Percentiles rank a stretch among this genome's conserved stretches.
phyloP scores from a whole-genome alignment of 1,140 invertebrate species.

The Rhopalosiphum padi region DNA sequence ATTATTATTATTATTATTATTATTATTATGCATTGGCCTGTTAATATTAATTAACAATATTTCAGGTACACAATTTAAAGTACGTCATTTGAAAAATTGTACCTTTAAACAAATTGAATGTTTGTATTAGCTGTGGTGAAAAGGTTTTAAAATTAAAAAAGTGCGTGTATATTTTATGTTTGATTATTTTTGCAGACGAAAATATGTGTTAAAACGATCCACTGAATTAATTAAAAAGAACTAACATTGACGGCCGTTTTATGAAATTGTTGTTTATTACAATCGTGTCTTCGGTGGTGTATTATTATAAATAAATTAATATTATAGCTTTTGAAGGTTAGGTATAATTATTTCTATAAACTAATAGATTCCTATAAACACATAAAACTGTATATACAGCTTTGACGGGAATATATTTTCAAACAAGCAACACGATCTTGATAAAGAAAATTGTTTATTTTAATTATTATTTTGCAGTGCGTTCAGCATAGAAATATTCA shows the following conservation, averaged over 20 bases:
- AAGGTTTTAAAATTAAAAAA: neutral
- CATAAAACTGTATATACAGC: neutral
- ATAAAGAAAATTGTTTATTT: neutral
- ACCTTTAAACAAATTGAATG: neutral
- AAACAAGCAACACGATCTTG: neutral
- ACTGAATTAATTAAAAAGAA: neutral
- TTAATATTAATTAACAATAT: slow-evolving; percentile 16
- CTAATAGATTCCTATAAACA: neutral
- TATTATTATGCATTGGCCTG: too few species aligned
- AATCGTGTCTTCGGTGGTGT: neutral
- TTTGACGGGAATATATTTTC: neutral
- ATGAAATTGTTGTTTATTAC: neutral
- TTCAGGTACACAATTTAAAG: neutral
- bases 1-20: neutral
- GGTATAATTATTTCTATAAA: neutral
- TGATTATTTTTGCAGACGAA: neutral
- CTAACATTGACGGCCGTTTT: neutral
- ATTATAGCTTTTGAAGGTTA: neutral
- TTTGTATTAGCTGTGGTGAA: neutral
- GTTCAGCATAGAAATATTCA: neutral
- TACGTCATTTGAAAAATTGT: neutral
- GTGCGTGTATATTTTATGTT: neutral
- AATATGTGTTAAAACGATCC: neutral
- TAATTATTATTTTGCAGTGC: neutral
- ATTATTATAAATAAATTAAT: neutral